Evolutionary conservation across 2,113 vertebrate genomes (phyloP).

Genomic region (Pygoscelis adeliae): DNA sequence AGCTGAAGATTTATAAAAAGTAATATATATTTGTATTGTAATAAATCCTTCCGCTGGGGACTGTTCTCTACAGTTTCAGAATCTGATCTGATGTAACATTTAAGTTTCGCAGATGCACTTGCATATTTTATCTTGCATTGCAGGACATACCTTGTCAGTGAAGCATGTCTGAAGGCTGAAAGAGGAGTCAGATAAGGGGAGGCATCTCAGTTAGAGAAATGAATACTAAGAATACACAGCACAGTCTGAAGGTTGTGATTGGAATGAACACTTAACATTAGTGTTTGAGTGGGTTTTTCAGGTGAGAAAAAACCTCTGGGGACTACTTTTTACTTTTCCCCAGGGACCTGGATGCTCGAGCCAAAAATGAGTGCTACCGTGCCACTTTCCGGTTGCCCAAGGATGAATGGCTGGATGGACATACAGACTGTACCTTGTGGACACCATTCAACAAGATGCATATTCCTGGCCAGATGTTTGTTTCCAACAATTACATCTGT

Average conservation of each 20-base stretch:
- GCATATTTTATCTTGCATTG: not conserved
- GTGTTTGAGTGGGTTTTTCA: not conserved
- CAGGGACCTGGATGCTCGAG: conserved; percentile 93
- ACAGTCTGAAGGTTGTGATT: not conserved
- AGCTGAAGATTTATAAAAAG: not conserved
- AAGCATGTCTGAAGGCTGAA: conserved; percentile 25
- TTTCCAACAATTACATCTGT: conserved; percentile 97
- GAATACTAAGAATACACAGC: not conserved
- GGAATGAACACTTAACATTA: not conserved
- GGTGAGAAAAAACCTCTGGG: not conserved
- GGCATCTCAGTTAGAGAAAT: conserved; percentile 33
- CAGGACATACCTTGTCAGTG: not conserved
- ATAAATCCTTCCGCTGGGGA: not conserved
- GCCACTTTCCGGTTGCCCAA: conserved; percentile 88
- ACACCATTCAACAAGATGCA: conserved; percentile 95
- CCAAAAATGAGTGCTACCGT: conserved; percentile 93
- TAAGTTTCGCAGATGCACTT: not conserved
- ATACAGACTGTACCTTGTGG: conserved; percentile 96
- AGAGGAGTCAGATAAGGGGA: conserved; percentile 16
- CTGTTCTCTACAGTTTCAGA: not conserved
- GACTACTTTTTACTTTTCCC: not conserved
- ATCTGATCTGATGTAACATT: not conserved
- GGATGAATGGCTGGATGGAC: conserved; percentile 93
- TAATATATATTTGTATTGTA: not conserved
- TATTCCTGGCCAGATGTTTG: conserved; percentile 93